Conservation (phyloP, 2,797 vertebrate species). For the Syndactyla subalaris region DNA sequence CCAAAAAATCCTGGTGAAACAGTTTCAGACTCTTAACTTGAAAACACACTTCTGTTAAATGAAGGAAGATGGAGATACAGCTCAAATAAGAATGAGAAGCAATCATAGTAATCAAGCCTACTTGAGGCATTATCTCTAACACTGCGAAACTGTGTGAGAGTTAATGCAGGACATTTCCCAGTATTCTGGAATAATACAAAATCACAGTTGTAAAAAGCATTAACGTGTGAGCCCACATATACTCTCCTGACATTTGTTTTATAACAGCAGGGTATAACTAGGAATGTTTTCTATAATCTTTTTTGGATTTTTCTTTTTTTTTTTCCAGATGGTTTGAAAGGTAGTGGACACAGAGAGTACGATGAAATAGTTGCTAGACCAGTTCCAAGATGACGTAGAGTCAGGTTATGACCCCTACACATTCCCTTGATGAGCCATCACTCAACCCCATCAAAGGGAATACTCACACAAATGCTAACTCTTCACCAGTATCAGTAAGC, state of each 20-base stretch:
- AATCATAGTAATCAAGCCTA: background rate
- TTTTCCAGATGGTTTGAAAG: background rate
- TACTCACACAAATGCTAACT: background rate
- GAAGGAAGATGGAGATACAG: background rate
- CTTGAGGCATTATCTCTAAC: background rate
- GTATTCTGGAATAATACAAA: background rate
- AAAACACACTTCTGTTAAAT: background rate
- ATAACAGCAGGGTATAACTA: background rate
- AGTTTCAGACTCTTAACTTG: background rate
- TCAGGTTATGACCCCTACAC: background rate
- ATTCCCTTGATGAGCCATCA: background rate
- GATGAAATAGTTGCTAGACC: background rate
- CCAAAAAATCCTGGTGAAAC: background rate
- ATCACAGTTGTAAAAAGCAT: background rate
- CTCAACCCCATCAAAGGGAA: background rate
- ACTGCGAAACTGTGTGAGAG: background rate
- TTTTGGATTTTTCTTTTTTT: background rate
- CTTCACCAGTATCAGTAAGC: background rate
- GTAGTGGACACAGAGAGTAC: background rate
- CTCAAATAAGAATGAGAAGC: background rate
- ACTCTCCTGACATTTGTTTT: background rate
- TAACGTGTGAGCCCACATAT: background rate
- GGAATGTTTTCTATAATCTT: background rate
- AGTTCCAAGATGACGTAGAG: background rate
- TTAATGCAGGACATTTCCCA: background rate